Evolutionary conservation across 2,113 vertebrate genomes (phyloP).

Genomic region (Hiodon alosoides): DNA sequence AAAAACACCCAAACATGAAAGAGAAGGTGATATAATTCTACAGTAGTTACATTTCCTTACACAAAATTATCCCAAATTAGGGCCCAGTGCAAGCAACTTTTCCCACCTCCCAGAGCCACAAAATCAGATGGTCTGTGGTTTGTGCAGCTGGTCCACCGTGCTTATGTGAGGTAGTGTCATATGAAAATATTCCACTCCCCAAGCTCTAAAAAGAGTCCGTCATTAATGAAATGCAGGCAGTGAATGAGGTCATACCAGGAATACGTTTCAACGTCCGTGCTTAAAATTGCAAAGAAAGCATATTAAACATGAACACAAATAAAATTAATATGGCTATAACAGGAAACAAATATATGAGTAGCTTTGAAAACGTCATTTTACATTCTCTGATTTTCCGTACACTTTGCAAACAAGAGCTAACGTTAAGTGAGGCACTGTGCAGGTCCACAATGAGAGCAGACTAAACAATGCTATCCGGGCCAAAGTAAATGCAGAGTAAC

Average conservation of each 20-base stretch:
- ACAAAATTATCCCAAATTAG: slow-evolving; percentile 67
- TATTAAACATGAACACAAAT: slow-evolving; percentile 86
- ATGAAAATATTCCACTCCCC: slow-evolving; percentile 93
- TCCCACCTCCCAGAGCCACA: slow-evolving; percentile 89
- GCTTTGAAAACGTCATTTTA: slow-evolving; percentile 45
- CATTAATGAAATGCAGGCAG: slow-evolving; percentile 98
- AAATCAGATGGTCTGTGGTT: slow-evolving; percentile 85
- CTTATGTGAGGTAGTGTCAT: slow-evolving; percentile 87
- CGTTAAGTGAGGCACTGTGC: slow-evolving; percentile 73
- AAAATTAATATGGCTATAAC: slow-evolving; percentile 78
- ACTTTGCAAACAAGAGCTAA: slow-evolving; percentile 86
- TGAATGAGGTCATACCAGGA: slow-evolving; percentile 92
- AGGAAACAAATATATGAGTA: slow-evolving; percentile 71
- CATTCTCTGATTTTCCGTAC: slow-evolving; percentile 74
- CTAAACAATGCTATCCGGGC: slow-evolving; percentile 82
- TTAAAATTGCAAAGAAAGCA: slow-evolving; percentile 76
- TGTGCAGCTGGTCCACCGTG: slow-evolving; percentile 85
- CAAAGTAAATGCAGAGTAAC: slow-evolving; percentile 81
- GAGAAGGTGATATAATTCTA: slow-evolving; percentile 56
- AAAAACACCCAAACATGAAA: slow-evolving; percentile 44
- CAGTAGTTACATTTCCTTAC: slow-evolving; percentile 72
- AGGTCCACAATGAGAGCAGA: slow-evolving; percentile 80
- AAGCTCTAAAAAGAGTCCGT: slow-evolving; percentile 75
- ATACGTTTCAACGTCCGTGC: slow-evolving; percentile 90
- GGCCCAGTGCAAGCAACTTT: slow-evolving; percentile 82